These are phyloP conservation scores for Notocelia uddmanniana DNA, from an alignment of 2,888 invertebrate species.

Conservation along the genomic window DNA sequence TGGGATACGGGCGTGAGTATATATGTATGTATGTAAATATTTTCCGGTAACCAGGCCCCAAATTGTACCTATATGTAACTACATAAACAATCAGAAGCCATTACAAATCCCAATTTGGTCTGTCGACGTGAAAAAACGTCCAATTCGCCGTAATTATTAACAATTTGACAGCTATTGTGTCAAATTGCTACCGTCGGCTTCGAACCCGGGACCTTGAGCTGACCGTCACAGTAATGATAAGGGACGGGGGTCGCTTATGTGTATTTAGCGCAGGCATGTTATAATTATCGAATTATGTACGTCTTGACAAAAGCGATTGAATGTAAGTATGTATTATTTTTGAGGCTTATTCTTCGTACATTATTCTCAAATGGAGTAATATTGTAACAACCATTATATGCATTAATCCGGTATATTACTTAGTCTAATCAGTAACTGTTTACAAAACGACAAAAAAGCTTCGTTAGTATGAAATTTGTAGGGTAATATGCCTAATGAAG, in stretches of 20 bases:
- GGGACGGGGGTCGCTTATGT: slow-evolving; percentile 12
- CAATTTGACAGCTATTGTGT: slow-evolving; percentile 45
- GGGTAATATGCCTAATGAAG: too few relatives aligned
- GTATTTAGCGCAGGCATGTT: slow-evolving; percentile 16
- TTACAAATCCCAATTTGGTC: slow-evolving; percentile 22
- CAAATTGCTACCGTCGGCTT: slow-evolving; percentile 49
- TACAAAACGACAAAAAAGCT: too few relatives aligned
- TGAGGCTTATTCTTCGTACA: too few relatives aligned
- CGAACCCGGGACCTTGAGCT: slow-evolving; percentile 60
- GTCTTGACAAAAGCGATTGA: slow-evolving; percentile 1
- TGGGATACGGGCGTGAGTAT: too few relatives aligned
- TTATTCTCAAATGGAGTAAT: too few relatives aligned
- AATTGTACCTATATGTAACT: not conserved
- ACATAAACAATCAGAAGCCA: slow-evolving; percentile 28
- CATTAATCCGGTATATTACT: too few relatives aligned
- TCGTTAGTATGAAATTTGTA: too few relatives aligned
- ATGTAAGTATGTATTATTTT: too few relatives aligned
- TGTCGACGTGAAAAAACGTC: slow-evolving; percentile 28
- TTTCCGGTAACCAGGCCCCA: too few relatives aligned
- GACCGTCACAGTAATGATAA: slow-evolving; percentile 47
- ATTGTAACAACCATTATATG: too few relatives aligned
- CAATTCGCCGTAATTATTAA: slow-evolving; percentile 44
- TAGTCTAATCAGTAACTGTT: too few relatives aligned
- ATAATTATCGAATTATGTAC: slow-evolving; percentile 21
- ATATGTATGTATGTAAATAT: too few relatives aligned